Base-by-base conservation (phyloP, 2,888 invertebrate species). In the Tenthredo livida region DNA sequence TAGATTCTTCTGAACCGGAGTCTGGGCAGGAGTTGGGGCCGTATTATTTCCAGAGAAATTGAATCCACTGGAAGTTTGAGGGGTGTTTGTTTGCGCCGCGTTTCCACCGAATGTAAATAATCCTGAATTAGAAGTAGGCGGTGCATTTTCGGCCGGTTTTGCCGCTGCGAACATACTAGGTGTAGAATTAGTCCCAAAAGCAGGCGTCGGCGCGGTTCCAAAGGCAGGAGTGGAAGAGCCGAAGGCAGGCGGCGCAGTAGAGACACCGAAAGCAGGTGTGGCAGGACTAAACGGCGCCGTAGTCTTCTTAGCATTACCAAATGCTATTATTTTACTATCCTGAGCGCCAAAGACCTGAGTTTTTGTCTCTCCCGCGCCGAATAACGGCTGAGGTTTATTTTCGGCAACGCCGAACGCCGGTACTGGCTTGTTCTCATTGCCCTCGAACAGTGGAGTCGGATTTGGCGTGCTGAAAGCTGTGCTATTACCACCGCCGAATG, bases 21-120 rank as follows among this genome's bases (percentile, higher is more conserved):
- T 54, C 0, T 87, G 72, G 2, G 86, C 61, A 33, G 89, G 86
- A 9, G 87, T 88, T 17, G 82, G 2, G 12, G 83, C 21, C 29
- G 80, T 21, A 65, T 73, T 84, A 9, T 82, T 70, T 29, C 29
- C 58, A 6, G 33, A 82, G 37, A 84, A 80, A 78, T 83, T 85
- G 33, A 85, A 84, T 6, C 78, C 54, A 58, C 37, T 78, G 0
- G 88, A 58, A 0, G 88, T 25, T 80, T 89, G 86, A 25, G 90
- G 80, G 67, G 88, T 84, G n/a, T 54, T 54, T 25, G 90, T 84
- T 73, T 88, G 87, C 15, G 88, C 72, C 47, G 86, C 84, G 4
- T 88, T 83, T 1, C 89, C 87, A 4, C 91, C 91, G 54, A 92
- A 92, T 0, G 89, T 88, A 47, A 92, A 92, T n/a, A 92, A 72